These are phyloP conservation scores for Gerris lacustris DNA, from an alignment of 2,888 invertebrate genomes.

Conservation along the genomic window DNA sequence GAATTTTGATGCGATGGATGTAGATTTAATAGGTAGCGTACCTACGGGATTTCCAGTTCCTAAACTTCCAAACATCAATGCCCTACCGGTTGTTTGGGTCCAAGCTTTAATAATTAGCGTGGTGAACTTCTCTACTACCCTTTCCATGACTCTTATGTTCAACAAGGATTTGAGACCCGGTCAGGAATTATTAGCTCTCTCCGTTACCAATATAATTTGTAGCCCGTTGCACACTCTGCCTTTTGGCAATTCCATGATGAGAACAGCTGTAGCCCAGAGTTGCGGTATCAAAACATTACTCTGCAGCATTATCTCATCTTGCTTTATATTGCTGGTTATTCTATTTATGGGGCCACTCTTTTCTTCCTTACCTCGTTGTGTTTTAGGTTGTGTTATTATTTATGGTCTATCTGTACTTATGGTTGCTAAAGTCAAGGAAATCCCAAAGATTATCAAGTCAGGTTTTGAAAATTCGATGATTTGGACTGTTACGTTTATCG, in stretches of 20 bases:
- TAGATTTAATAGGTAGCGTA: neutral
- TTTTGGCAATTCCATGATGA: constrained; percentile 3
- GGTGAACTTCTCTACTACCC: neutral
- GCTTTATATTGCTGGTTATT: neutral
- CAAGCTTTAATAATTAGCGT: neutral
- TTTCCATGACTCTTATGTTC: neutral
- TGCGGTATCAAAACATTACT: neutral
- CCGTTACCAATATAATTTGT: neutral
- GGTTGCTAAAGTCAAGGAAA: neutral
- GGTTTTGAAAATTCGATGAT: neutral
- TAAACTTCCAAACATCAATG: neutral
- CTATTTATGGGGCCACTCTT: neutral
- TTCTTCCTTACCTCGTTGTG: neutral
- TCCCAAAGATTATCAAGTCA: neutral
- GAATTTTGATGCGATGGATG: neutral
- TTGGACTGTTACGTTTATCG: neutral
- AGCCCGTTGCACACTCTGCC: neutral
- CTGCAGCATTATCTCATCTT: neutral
- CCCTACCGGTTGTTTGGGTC: neutral
- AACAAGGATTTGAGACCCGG: neutral
- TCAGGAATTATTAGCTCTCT: neutral
- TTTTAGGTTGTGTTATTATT: neutral
- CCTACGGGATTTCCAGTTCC: neutral
- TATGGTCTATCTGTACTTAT: neutral
- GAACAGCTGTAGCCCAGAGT: neutral